These are phyloP conservation scores for Lycaon pictus DNA, from an alignment of 2,113 vertebrate species.

Conservation along the genomic window DNA sequence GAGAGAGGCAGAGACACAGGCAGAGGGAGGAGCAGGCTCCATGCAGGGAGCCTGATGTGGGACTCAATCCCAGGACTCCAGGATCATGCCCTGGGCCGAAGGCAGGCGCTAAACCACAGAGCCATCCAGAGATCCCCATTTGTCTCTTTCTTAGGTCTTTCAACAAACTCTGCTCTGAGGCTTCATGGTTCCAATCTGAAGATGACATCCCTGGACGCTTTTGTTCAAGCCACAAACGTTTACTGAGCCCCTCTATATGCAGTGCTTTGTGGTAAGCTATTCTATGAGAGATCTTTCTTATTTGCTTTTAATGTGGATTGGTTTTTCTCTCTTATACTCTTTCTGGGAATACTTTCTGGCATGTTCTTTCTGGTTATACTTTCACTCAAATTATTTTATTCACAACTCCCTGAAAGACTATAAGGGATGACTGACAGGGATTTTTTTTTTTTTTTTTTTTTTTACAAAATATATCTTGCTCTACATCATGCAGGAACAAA, in stretches of 20 bases:
- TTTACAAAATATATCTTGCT: neutral
- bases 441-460: neutral
- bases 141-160: conserved; percentile 19
- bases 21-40: too few relatives aligned
- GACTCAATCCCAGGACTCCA: too few relatives aligned
- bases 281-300: neutral
- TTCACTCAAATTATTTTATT: conserved; percentile 5
- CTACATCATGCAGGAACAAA: neutral
- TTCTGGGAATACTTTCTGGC: neutral
- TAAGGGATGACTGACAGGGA: neutral
- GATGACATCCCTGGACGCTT: neutral
- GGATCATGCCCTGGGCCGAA: too few relatives aligned
- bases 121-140: neutral
- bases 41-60: too few relatives aligned
- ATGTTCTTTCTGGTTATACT: neutral
- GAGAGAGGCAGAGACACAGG: too few relatives aligned
- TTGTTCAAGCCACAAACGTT: neutral
- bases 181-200: neutral
- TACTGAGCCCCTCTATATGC: neutral
- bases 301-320: neutral
- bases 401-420: neutral
- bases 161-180: neutral
- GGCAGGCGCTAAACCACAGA: too few relatives aligned
- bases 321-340: neutral
- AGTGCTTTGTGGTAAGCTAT: neutral